Evolutionary conservation across 1,140 invertebrate species (phyloP).

Genomic region (Drosophila biarmipes): DNA sequence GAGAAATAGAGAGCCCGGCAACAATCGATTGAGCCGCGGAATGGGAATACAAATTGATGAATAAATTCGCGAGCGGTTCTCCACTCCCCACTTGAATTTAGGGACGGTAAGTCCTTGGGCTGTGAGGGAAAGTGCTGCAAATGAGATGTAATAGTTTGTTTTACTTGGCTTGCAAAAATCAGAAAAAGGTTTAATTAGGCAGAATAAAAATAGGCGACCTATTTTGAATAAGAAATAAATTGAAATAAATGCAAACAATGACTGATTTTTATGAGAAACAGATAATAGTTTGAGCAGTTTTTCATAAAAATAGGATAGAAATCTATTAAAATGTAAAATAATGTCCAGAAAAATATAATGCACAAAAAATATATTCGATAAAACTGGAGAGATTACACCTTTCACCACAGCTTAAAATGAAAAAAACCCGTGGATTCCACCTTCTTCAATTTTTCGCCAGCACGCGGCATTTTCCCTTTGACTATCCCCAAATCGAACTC

Average conservation of each 20-base stretch:
- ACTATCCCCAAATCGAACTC: slow-evolving; percentile 27
- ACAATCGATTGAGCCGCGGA: slow-evolving; percentile 44
- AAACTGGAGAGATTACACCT: background rate
- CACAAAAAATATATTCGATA: background rate
- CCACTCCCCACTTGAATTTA: slow-evolving; percentile 23
- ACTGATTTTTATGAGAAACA: no score
- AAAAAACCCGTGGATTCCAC: background rate
- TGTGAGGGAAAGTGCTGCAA: background rate
- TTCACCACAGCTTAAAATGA: background rate
- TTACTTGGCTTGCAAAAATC: background rate
- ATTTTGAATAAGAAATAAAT: no score
- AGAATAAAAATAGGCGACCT: no score
- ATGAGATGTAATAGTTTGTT: background rate
- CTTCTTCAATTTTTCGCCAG: background rate
- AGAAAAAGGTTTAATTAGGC: no score
- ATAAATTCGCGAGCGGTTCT: slow-evolving; percentile 23
- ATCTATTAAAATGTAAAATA: no score
- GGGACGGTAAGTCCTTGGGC: background rate
- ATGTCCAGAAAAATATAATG: no score
- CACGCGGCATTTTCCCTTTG: slow-evolving; percentile 18
- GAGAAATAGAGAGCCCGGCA: slow-evolving; percentile 15
- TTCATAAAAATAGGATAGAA: no score
- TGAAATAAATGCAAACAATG: no score
- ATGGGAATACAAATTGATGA: slow-evolving; percentile 46
- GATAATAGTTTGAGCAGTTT: no score